Conservation (phyloP, 2,888 invertebrate genomes). For the Heliothis peltigera region DNA sequence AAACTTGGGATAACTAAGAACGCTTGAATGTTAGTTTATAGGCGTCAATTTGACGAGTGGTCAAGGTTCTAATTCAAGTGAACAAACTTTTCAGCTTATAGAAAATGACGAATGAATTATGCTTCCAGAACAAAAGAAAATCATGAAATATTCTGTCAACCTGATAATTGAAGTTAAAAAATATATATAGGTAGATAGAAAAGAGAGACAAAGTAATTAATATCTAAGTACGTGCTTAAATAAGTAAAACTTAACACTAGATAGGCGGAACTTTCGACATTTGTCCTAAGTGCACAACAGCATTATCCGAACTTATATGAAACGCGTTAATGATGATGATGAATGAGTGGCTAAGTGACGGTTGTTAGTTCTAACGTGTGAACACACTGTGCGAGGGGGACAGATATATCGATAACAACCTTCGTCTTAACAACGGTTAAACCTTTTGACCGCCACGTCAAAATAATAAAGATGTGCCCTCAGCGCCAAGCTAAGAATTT, state of each 20-base stretch:
- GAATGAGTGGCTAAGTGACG: slow-evolving; percentile 33
- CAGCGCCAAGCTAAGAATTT: too few relatives aligned
- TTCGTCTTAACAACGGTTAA: slow-evolving; percentile 16
- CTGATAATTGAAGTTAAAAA: neutral
- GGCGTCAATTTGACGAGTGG: slow-evolving; percentile 16
- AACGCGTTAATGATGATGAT: slow-evolving; percentile 44
- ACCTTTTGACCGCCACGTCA: too few relatives aligned
- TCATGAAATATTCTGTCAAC: neutral
- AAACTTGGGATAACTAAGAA: slow-evolving; percentile 9
- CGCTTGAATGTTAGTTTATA: slow-evolving; percentile 1
- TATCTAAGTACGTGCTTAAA: slow-evolving; percentile 59
- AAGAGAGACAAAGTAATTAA: slow-evolving; percentile 55
- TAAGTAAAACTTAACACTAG: slow-evolving; percentile 76
- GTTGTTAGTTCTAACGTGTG: slow-evolving; percentile 13
- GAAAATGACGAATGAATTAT: too few relatives aligned
- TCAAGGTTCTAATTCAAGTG: neutral
- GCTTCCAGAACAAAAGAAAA: too few relatives aligned
- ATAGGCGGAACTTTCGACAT: slow-evolving; percentile 87
- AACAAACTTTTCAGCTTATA: neutral
- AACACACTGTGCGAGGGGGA: neutral
- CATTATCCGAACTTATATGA: slow-evolving; percentile 50
- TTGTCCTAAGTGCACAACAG: slow-evolving; percentile 73
- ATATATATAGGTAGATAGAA: too few relatives aligned
- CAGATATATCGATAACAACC: slow-evolving; percentile 7
- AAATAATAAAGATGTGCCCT: too few relatives aligned